These are phyloP conservation scores for Toxotes lorentzi DNA, from an alignment of 2,797 vertebrate genomes.

Conservation along the genomic window DNA sequence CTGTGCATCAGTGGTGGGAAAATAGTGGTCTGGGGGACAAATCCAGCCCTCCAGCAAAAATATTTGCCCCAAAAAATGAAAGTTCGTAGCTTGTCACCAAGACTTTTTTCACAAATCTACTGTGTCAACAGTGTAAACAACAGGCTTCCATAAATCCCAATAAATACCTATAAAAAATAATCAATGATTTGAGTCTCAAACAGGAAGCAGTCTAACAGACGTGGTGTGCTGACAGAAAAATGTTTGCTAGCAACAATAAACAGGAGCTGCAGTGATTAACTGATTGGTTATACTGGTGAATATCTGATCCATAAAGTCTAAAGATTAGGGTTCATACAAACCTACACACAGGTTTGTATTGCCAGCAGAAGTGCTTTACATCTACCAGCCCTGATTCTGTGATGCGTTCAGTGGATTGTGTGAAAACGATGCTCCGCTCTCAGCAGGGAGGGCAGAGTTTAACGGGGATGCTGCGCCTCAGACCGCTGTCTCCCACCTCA, in stretches of 20 bases:
- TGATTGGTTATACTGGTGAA: too few relatives aligned
- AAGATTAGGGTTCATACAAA: too few relatives aligned
- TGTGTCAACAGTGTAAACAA: neutral
- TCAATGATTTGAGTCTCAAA: neutral
- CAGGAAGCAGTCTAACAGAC: neutral
- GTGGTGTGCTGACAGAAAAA: neutral
- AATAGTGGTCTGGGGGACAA: neutral
- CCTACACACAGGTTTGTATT: too few relatives aligned
- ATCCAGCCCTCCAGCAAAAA: neutral
- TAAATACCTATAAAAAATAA: too few relatives aligned
- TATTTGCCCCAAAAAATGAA: neutral
- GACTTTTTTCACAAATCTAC: neutral
- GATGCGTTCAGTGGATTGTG: too few relatives aligned
- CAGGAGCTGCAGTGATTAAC: neutral
- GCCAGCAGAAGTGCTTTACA: neutral
- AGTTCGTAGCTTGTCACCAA: neutral
- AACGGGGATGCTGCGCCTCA: slow-evolving; percentile 38
- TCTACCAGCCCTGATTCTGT: too few relatives aligned
- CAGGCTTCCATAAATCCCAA: neutral
- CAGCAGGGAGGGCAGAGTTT: neutral
- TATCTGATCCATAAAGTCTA: neutral
- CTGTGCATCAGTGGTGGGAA: neutral
- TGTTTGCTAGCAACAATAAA: neutral
- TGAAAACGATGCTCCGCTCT: neutral
- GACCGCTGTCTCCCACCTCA: neutral